Evolutionary conservation across 2,888 invertebrate species (phyloP).

Genomic region (Trimorus sp.): DNA sequence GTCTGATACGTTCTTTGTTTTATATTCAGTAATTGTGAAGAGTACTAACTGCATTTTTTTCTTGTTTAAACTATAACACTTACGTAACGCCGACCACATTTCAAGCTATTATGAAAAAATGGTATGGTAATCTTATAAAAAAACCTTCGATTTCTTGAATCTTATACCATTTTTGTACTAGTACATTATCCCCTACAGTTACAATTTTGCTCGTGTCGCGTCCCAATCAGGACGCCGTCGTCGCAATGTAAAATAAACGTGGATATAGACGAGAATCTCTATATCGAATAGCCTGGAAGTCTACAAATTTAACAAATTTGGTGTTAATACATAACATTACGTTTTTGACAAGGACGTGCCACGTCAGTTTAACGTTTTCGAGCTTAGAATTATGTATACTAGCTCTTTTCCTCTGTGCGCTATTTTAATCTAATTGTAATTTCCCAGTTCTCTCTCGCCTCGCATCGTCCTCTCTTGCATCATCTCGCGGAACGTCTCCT

Average conservation of each 20-base stretch:
- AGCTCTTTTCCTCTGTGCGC: conserved; percentile 64
- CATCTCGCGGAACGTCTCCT: conserved; percentile 6
- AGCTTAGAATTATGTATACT: conserved; percentile 64
- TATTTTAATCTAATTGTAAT: conserved; percentile 62
- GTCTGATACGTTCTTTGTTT: conserved; percentile 68
- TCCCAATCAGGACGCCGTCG: conserved; percentile 54
- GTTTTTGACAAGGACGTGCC: conserved; percentile 67
- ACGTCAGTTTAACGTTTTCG: conserved; percentile 64
- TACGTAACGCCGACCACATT: conserved; percentile 66
- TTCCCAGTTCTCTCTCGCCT: conserved; percentile 32
- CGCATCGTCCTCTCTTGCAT: conserved; percentile 1
- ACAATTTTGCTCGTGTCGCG: conserved; percentile 60
- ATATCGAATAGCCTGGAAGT: conserved; percentile 66
- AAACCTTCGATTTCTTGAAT: conserved; percentile 64
- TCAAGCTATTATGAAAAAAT: conserved; percentile 66
- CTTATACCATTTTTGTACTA: conserved; percentile 66
- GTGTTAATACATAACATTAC: conserved; percentile 67
- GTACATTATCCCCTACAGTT: conserved; percentile 66
- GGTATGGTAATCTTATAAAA: conserved; percentile 67
- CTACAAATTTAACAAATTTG: conserved; percentile 68
- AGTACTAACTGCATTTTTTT: conserved; percentile 63
- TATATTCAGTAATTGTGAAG: conserved; percentile 67
- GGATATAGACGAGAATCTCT: conserved; percentile 66
- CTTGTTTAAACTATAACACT: conserved; percentile 65
- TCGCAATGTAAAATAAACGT: conserved; percentile 63